These are phyloP conservation scores for Rhagoletis zephyria DNA, from an alignment of 1,140 invertebrate species.

Conservation along the genomic window DNA sequence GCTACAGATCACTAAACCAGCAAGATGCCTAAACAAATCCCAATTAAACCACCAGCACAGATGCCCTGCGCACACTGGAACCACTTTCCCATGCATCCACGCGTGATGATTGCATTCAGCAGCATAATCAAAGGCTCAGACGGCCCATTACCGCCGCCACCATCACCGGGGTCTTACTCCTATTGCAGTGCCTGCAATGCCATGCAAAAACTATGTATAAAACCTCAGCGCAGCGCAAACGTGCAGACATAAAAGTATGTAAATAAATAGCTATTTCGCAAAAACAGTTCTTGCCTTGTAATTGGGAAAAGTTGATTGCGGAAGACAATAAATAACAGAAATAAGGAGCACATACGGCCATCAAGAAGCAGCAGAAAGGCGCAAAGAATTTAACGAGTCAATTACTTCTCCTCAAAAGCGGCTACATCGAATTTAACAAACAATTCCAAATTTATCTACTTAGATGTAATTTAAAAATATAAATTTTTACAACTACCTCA, in stretches of 20 bases:
- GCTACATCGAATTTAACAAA: too few species aligned
- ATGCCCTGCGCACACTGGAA: conserved; percentile 72
- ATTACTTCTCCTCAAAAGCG: too few species aligned
- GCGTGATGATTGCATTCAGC: conserved; percentile 46
- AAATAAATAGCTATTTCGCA: too few species aligned
- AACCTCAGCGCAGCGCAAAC: background rate
- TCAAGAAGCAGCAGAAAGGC: too few species aligned
- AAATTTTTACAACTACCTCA: too few species aligned
- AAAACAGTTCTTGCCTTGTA: background rate
- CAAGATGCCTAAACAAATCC: conserved; percentile 65
- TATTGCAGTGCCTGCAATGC: conserved; percentile 55
- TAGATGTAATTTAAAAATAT: too few species aligned
- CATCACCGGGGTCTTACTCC: conserved; percentile 44
- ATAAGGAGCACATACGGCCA: too few species aligned
- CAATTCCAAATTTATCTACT: too few species aligned
- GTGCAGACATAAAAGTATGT: background rate
- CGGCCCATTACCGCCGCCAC: conserved; percentile 28
- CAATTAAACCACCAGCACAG: conserved; percentile 69
- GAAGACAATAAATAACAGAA: too few species aligned
- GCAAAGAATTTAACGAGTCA: too few species aligned
- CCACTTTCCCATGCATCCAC: conserved; percentile 69
- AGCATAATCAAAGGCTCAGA: background rate
- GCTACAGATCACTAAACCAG: background rate
- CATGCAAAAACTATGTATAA: background rate
- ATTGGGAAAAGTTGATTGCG: too few species aligned